Base-by-base conservation (phyloP, 2,888 invertebrate species). In the Epirrhoe alternata region DNA sequence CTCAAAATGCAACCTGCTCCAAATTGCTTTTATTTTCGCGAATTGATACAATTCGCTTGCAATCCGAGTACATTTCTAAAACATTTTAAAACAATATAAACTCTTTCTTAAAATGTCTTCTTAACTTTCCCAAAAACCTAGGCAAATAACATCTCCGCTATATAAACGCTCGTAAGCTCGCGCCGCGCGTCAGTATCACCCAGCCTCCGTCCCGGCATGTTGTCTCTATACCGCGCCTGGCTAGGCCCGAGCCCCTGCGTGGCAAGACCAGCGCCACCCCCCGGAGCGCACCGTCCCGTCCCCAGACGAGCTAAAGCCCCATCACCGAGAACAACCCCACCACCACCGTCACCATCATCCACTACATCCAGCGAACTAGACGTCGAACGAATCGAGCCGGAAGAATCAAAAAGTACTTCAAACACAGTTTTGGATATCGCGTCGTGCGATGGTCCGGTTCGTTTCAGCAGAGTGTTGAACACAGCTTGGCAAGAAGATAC, bases 391-490 rank as follows among this genome's bases (percentile, higher is more conserved):
- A 83, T 92, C 62, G 92, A 92, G 53, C 81, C 86, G 0, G 80
- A 85, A 0, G 86, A 85, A 0, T 81, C 84, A 2, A 78, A 80
- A 53, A 77, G 73, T 17, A 67, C 76, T 1, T 77, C 82, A 56
- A 85, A 69, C 81, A 95, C 96, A 0, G 95, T 97, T 0, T 90
- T 97, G 68, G 98, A 98, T 86, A 95, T 98, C n/a, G 98, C 98
- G 0, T 97, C 97, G 70, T 98, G 98, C 86, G 98, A 98, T 86
- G 98, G 98, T 0, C 98, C 98, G 0, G 97, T 98, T 0, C 94
- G 96, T 31, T 92, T 98, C 88, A 97, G 97, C 77, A 94, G 98
- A 1, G 97, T 98, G 2, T 90, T 97, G 1, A 98, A 98, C 90
- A 95, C 95, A 57, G 97, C 97, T 66, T 98, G 97, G 91, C 95